Conservation (phyloP, 2,888 invertebrate species). For the Periphyllus acericola region DNA sequence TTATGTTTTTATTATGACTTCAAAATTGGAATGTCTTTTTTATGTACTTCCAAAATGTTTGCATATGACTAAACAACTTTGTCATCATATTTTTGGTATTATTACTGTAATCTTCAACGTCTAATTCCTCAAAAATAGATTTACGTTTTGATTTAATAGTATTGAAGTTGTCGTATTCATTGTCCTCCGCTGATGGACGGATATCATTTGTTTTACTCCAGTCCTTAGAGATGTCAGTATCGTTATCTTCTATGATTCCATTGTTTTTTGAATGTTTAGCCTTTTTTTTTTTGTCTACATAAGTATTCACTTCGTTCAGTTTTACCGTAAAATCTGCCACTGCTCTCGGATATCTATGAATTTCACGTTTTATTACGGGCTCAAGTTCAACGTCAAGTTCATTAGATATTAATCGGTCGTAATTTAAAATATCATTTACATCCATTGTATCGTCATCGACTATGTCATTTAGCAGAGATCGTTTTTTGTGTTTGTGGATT, state of each 20-base stretch:
- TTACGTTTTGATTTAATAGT: slow-evolving; percentile 46
- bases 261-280: background rate
- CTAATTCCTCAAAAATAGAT: slow-evolving; percentile 19
- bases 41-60: slow-evolving; percentile 44
- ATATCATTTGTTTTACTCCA: slow-evolving; percentile 22
- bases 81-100: background rate
- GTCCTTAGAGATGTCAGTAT: background rate
- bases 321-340: slow-evolving; percentile 55
- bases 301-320: slow-evolving; percentile 49
- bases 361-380: background rate
- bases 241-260: slow-evolving; percentile 15
- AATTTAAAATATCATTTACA: background rate
- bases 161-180: background rate
- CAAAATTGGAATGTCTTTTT: slow-evolving; percentile 38
- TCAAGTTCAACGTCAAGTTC: background rate
- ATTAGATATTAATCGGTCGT: background rate
- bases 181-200: background rate
- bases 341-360: slow-evolving; percentile 18
- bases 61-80: slow-evolving; percentile 37
- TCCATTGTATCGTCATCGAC: slow-evolving; percentile 35
- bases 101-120: slow-evolving; percentile 6
- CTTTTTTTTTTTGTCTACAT: slow-evolving; percentile 11
- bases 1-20: background rate
- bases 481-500: slow-evolving; percentile 22
- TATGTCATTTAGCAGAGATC: background rate